phyloP scores from a whole-genome alignment of 1,140 invertebrate genomes.

The Gryon sp. region DNA sequence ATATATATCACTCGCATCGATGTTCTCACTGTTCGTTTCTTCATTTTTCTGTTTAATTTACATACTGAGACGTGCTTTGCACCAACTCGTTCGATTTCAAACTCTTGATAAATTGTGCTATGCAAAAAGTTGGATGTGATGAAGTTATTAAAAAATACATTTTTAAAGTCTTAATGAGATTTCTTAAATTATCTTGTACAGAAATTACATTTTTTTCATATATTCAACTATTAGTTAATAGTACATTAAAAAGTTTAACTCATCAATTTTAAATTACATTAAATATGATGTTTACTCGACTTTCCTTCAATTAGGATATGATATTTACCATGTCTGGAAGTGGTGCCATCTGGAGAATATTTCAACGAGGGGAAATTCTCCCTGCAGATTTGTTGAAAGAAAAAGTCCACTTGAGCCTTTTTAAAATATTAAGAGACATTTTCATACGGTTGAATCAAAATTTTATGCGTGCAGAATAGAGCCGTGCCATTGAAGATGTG shows the following conservation, averaged over 20 bases:
- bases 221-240: too few relatives aligned
- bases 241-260: too few relatives aligned
- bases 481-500: constrained; percentile 15
- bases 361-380: too few relatives aligned
- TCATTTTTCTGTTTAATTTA: constrained; percentile 61
- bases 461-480: constrained; percentile 25
- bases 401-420: too few relatives aligned
- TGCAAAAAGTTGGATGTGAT: constrained; percentile 17
- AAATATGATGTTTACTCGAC: too few relatives aligned
- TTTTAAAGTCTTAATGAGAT: constrained; percentile 9
- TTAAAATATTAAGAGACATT: too few relatives aligned
- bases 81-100: constrained; percentile 45
- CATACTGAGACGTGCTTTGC: constrained; percentile 55
- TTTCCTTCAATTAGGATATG: too few relatives aligned
- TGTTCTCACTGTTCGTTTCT: constrained; percentile 14
- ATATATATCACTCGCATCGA: constrained; percentile 28
- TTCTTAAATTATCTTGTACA: constrained; percentile 14
- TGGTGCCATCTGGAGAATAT: neutral
- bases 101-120: constrained; percentile 52
- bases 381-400: too few relatives aligned
- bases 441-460: constrained; percentile 21
- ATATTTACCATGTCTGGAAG: neutral
- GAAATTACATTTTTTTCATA: too few relatives aligned
- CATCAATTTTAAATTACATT: too few relatives aligned
- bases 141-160: constrained; percentile 52